Evolutionary conservation across 1,140 invertebrate genomes (phyloP), one percentile per base, ranked within the genome.

Genomic region (Drosophila ficusphila): DNA sequence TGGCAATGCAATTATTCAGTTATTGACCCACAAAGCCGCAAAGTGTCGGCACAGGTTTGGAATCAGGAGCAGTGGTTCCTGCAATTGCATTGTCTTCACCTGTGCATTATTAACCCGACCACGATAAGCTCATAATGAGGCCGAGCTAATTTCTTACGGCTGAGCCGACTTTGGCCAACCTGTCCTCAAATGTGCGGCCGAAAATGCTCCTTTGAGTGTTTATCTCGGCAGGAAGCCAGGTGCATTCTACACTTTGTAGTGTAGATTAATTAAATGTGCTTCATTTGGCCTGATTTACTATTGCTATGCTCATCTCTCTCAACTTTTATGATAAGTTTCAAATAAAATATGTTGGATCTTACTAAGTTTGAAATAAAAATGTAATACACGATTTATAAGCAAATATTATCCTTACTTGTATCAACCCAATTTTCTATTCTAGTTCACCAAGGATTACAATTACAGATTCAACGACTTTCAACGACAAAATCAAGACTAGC

Each of bases 51-150:
- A 29, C n/a, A 44, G 25, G 33, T 36, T 25, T 36, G 39, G 33
- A 52, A 36, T 7, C 44, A 51, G 44, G 42, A n/a, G 38, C 62
- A 29, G 7, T 36, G 29, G 31, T 25, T 18, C 41, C 21, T 18
- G 31, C 48, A 41, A 61, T 73, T 64, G 70, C 62, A 62, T 49
- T 51, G 65, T 79, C 61, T 47, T 57, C 56, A 76, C 52, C 68
- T 77, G 64, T 74, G 82, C 73, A 86, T 88, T 85, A 85, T 81
- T 77, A 81, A 88, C 64, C 54, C 49, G 82, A 88, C 81, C 82
- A 81, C 67, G 73, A 41, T 88, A 82, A 82, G 82, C 82, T 77
- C 77, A 88, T 86, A 88, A 86, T 86, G 73, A 86, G 81, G 61
- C 57, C 47, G 52, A 52, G 56, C 67, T 86, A 65, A 73, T 79